These are phyloP conservation scores for Bucco capensis DNA, from an alignment of 2,113 vertebrate species.

Conservation along the genomic window DNA sequence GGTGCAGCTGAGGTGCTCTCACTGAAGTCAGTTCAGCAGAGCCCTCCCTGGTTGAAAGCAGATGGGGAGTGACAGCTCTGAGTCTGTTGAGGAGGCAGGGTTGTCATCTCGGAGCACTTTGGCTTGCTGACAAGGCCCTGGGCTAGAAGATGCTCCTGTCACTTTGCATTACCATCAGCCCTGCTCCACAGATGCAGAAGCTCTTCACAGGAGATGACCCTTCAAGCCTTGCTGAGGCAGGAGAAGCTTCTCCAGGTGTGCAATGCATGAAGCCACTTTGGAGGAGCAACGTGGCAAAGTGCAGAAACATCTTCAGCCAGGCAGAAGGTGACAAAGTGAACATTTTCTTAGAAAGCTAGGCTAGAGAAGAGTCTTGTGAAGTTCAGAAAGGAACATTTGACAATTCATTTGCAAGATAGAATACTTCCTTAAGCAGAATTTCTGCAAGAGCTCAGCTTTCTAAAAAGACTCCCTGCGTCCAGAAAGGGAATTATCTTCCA, in stretches of 20 bases:
- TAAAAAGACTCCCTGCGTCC: not conserved
- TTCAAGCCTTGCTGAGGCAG: not conserved
- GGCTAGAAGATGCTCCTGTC: constrained; percentile 21
- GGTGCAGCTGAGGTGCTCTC: not conserved
- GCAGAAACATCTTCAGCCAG: not conserved
- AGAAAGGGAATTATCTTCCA: not conserved
- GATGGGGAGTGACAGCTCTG: not conserved
- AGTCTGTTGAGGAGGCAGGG: not conserved
- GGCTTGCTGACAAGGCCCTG: not conserved
- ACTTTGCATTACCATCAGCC: not conserved
- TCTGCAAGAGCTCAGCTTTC: not conserved
- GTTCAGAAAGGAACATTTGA: not conserved
- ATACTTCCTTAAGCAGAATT: not conserved
- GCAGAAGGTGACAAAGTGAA: too few species aligned
- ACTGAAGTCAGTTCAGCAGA: not conserved
- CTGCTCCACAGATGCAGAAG: not conserved
- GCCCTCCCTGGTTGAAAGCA: not conserved
- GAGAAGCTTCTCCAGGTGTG: not conserved
- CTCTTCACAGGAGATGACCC: not conserved
- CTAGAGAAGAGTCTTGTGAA: not conserved
- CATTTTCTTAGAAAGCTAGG: not conserved
- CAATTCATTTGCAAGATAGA: not conserved
- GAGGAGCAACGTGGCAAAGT: not conserved
- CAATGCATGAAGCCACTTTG: not conserved
- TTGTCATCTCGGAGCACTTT: not conserved